Evolutionary conservation across 2,797 vertebrate genomes (phyloP), one percentile per base, ranked within the genome.

Genomic region (Acrossocheilus fasciatus): DNA sequence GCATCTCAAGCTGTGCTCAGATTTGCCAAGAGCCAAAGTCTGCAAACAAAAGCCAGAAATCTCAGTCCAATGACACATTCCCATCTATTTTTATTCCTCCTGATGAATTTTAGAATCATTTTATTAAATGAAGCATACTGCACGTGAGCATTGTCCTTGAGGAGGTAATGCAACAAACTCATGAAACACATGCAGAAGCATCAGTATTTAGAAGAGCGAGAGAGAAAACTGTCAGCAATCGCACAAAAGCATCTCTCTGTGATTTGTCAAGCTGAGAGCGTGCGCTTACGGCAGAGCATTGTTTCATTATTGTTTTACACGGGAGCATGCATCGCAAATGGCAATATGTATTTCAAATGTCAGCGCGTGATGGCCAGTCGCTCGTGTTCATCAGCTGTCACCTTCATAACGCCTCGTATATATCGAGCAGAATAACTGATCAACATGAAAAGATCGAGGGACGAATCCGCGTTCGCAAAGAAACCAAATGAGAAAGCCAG

Each of bases 371-470:
- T 91, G 91, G 91, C 90, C 89, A 91, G 89, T 81, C 82, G 83
- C 84, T 86, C 87, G 85, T 91, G 93, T 92, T 93, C 91, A 94
- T 95, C 93, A 93, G 88, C 89, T 92, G 93, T 93, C 93, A 91
- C 79, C 80, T 79, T 77, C 88, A 90, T 85, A 85, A 87, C 88
- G 41, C 80, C 90, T 92, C 89, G 89, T 91, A 93, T 93, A 89
- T 89, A 94, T 91, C 84, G 87, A 90, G 87, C 88, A 84, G 89
- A 89, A 91, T 64, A 91, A 91, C 91, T 92, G 92, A 95, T 95
- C 94, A 91, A 94, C 94, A 85, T 82, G 88, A 6, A 47, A 72
- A 89, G 90, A 91, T 88, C 88, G 88, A 91, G 90, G 91, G 88
- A 89, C 75, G 89, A 90, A 90, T 88, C 74, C 11, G 52, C 57